Evolutionary conservation across 2,888 invertebrate species (phyloP), one percentile per base, ranked within the genome.

Genomic region (Ypsolopha sequella): DNA sequence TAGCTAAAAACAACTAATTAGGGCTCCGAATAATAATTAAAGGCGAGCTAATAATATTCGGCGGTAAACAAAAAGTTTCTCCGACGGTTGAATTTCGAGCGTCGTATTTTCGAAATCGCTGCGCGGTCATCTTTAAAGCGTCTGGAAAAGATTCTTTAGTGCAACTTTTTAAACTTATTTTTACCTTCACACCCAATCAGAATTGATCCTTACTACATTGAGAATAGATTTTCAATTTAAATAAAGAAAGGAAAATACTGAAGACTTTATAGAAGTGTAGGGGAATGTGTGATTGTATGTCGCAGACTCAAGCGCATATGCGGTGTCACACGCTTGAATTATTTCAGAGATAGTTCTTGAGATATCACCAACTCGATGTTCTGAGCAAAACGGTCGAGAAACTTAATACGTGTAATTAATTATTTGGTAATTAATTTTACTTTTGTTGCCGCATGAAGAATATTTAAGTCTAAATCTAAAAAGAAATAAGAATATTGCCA

Each of bases 31-130:
- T 57, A 69, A 76, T 79, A 84, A 85, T 84, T 81, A 84, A 78
- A 75, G 68, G 60, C 63, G 60, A 63, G 66, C 73, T 74, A 58
- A 57, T 58, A 76, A 70, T 70, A 70, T 71, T 70, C 67, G 66
- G 58, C 63, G 60, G 64, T 33, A 24, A 50, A 48, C 78, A 81
- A 82, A 84, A 85, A 80, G 73, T 66, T 68, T 76, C 11, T 76
- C 70, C 61, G 69, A 65, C 68, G 73, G 72, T 73, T 68, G 65
- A 65, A 73, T 76, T 81, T 81, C 78, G 66, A 78, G 78, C 76
- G 71, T 80, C 76, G 82, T 82, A 84, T 81, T 81, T 85, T 80
- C 74, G 80, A 82, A 84, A 82, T 77, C 76, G 73, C 70, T 67
- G 70, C 76, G 66, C 65, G 67, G 65, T 66, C 75, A 72, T 77